Evolutionary conservation across 2,888 invertebrate genomes (phyloP).

Genomic region (Cantharis rufa): DNA sequence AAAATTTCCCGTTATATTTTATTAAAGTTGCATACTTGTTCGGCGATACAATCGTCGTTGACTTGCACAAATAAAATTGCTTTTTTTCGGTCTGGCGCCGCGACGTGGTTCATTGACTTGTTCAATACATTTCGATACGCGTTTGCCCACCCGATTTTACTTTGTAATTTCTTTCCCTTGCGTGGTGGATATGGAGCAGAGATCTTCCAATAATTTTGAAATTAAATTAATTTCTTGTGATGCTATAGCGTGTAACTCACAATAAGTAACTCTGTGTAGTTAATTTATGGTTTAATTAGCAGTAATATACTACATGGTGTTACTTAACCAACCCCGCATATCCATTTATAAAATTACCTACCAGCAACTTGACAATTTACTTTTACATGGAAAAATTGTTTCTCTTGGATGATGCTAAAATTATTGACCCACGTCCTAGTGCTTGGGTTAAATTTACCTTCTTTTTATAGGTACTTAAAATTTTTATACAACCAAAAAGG

Average conservation of each 20-base stretch:
- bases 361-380: neutral
- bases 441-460: neutral
- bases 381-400: neutral
- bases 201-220: neutral
- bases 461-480: neutral
- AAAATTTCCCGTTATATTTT: neutral
- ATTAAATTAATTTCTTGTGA: neutral
- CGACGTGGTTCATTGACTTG: constrained; percentile 20
- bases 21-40: neutral
- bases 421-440: neutral
- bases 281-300: neutral
- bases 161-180: constrained; percentile 3
- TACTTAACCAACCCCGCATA: neutral
- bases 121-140: constrained; percentile 5
- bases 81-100: constrained; percentile 14
- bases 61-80: constrained; percentile 5
- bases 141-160: constrained; percentile 7
- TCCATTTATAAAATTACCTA: neutral
- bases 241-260: neutral
- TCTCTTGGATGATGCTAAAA: neutral
- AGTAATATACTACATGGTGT: neutral
- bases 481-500: neutral
- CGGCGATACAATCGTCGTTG: neutral
- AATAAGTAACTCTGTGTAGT: neutral
- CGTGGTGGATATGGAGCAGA: neutral